Evolutionary conservation across 64 coral and sea anemone genomes (phyloP).

Genomic region (Montipora cactus): DNA sequence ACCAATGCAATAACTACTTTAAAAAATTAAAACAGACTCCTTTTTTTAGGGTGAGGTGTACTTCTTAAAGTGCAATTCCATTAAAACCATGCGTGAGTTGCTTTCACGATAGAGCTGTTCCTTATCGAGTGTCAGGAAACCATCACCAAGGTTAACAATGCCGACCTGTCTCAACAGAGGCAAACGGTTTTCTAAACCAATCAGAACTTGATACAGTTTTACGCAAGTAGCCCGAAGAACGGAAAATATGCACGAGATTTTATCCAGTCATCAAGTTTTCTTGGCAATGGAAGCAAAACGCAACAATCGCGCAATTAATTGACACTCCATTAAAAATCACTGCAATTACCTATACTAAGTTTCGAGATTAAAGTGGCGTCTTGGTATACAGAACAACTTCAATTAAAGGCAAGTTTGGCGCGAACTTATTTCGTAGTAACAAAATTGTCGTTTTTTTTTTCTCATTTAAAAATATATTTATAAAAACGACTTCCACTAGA

Average conservation of each 20-base stretch:
- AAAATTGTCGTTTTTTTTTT: neutral
- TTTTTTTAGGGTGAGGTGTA: neutral
- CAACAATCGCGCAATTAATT: too few relatives aligned
- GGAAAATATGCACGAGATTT: too few relatives aligned
- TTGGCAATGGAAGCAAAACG: too few relatives aligned
- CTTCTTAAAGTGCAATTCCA: neutral
- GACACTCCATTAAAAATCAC: too few relatives aligned
- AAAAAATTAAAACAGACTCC: neutral
- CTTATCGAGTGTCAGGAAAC: too few relatives aligned
- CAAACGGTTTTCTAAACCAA: too few relatives aligned
- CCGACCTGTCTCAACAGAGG: too few relatives aligned
- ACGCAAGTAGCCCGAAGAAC: too few relatives aligned
- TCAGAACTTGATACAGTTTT: too few relatives aligned
- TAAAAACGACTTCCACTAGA: neutral
- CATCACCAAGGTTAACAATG: too few relatives aligned
- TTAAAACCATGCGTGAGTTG: neutral
- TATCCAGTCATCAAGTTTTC: too few relatives aligned
- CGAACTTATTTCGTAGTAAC: neutral
- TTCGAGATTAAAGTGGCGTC: neutral
- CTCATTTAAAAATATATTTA: slow-evolving; percentile 15
- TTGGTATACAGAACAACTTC: neutral
- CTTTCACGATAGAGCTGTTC: too few relatives aligned
- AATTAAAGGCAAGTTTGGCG: neutral
- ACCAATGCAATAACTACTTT: neutral
- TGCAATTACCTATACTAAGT: neutral